Percentiles rank a stretch among this genome's conserved stretches.
Conservation (phyloP, 2,888 invertebrate species). For the Sminthurides aquaticus region DNA sequence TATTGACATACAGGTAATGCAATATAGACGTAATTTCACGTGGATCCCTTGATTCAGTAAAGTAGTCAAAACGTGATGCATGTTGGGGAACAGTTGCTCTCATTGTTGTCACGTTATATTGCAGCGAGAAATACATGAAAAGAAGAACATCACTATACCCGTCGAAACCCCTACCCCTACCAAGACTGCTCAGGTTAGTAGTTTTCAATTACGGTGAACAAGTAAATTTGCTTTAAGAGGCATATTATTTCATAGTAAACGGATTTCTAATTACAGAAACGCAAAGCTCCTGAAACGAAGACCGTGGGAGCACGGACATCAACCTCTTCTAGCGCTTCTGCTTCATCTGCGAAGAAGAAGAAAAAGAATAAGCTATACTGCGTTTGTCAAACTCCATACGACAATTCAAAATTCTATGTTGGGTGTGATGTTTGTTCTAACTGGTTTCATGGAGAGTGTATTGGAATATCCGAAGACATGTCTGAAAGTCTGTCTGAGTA, state of each 20-base stretch:
- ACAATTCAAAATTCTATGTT: constrained; percentile 86
- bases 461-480: constrained; percentile 84
- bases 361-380: constrained; percentile 77
- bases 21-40: no score
- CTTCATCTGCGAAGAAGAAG: constrained; percentile 31
- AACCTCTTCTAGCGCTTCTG: constrained; percentile 9
- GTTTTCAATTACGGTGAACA: no score
- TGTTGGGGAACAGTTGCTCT: no score
- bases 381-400: constrained; percentile 87
- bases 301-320: neutral
- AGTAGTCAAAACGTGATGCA: no score
- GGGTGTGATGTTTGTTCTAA: constrained; percentile 95
- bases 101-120: no score
- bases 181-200: no score
- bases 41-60: no score
- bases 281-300: constrained; percentile 12
- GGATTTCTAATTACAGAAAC: no score
- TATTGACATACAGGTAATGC: constrained; percentile 77
- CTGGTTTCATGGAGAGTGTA: constrained; percentile 98
- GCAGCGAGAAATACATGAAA: constrained; percentile 55
- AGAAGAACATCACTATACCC: neutral
- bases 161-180: neutral
- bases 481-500: constrained; percentile 85
- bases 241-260: no score
- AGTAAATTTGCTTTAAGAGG: no score